Evolutionary conservation across 2,888 invertebrate genomes (phyloP).

Genomic region (Hemithea aestivaria): DNA sequence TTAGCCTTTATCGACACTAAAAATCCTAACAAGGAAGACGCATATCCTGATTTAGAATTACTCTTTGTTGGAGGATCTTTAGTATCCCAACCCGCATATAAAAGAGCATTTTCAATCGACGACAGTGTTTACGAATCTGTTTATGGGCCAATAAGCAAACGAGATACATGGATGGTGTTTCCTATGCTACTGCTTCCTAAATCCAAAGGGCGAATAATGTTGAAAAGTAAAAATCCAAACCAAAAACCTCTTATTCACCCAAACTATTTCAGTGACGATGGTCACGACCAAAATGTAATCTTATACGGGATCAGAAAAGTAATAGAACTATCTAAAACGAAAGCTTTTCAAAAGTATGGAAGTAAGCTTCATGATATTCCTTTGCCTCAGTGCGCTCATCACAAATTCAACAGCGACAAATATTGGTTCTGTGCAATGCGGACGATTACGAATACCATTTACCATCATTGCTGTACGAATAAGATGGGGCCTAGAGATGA

Average conservation of each 20-base stretch:
- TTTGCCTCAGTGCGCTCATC: conserved; percentile 76
- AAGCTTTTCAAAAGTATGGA: conserved; percentile 72
- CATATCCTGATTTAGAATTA: conserved; percentile 80
- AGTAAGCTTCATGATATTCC: conserved; percentile 72
- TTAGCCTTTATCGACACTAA: conserved; percentile 77
- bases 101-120: conserved; percentile 53
- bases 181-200: conserved; percentile 82
- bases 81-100: conserved; percentile 53
- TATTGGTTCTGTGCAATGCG: conserved; percentile 84
- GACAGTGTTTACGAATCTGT: conserved; percentile 64
- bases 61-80: conserved; percentile 77
- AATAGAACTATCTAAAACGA: conserved; percentile 65
- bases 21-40: conserved; percentile 53
- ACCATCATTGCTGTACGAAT: conserved; percentile 77
- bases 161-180: conserved; percentile 75
- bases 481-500: conserved; percentile 75
- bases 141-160: conserved; percentile 56
- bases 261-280: conserved; percentile 81
- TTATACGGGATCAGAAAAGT: conserved; percentile 65
- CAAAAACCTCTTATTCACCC: conserved; percentile 81
- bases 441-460: conserved; percentile 73
- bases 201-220: conserved; percentile 79
- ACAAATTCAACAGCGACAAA: conserved; percentile 76
- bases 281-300: conserved; percentile 75
- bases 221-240: conserved; percentile 82